Base-by-base conservation (phyloP, 1,140 invertebrate species). In the Copidosoma floridanum region DNA sequence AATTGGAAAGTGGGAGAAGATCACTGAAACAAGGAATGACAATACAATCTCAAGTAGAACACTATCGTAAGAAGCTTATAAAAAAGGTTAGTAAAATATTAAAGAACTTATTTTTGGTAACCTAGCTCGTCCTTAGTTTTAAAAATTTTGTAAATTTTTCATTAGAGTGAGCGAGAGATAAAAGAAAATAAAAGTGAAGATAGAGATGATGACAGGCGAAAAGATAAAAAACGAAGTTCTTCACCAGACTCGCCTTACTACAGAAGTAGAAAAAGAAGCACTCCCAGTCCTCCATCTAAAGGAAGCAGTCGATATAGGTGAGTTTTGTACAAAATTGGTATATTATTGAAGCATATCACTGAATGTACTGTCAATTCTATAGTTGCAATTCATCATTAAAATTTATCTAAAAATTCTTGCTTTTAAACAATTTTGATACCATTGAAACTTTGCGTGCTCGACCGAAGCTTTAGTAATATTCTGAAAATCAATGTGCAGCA, bases 11-110 rank as follows among this genome's bases (percentile, higher is more conserved):
- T 16, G 94, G 94, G 3, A 85, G 88, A 69, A 82, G 90, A 57
- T 84, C 83, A 37, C 72, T 92, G 2, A 93, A 94, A 78, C 78
- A 86, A 20, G 89, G 88, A 7, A 90, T 93, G 85, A 86, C 86
- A 12, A 84, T 94, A 61, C 74, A 84, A 51, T 87, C 92, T 71
- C 94, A 97, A 82, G 89, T 97, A 0, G 90, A 95, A 74, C 90
- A 95, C 81, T 97, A 96, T 75, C 82, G 95, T 37, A 85, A 91
- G 68, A 96, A 97, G 76, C 85, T 98, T 37, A 84, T 97, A 29
- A 88, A 88, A 77, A 93, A 92, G 84, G 90, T 89, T 71, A 58
- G 21, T n/a, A n/a, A n/a, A n/a, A n/a, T 54, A 48, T 29, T 14
- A 54, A 38, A n/a, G 2, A 32, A 18, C 38, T 12, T 32, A 32